phyloP scores from a whole-genome alignment of 2,888 invertebrate genomes.

The Drosophila nr. medialis region DNA sequence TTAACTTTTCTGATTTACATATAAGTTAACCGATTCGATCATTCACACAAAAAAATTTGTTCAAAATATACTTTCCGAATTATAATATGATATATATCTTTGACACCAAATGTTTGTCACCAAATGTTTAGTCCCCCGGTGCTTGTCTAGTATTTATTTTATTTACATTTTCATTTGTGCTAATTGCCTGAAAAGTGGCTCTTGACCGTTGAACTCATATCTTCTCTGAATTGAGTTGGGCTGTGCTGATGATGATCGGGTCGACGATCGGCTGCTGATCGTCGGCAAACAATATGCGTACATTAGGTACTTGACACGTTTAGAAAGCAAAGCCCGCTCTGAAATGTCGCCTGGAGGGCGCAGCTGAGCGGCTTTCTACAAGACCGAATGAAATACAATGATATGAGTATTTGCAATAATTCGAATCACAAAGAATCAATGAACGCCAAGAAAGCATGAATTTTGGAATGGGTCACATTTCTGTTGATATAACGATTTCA shows the following conservation, averaged over 20 bases:
- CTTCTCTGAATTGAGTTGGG: slow-evolving; percentile 3
- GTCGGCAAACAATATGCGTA: slow-evolving; percentile 46
- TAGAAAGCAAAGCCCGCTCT: slow-evolving; percentile 11
- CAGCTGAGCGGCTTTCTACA: background rate
- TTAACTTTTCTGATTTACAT: background rate
- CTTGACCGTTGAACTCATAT: slow-evolving; percentile 8
- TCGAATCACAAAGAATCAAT: slow-evolving; percentile 36
- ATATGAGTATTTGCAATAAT: slow-evolving; percentile 24
- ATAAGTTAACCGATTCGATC: background rate
- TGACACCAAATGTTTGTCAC: background rate
- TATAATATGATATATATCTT: background rate
- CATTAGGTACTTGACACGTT: slow-evolving; percentile 61
- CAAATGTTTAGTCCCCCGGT: background rate
- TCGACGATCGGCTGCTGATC: slow-evolving; percentile 30
- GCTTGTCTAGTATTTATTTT: background rate
- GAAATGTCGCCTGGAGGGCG: background rate
- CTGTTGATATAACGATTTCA: slow-evolving; percentile 22
- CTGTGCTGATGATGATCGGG: background rate
- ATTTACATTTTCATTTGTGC: slow-evolving; percentile 22
- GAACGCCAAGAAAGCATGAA: slow-evolving; percentile 57
- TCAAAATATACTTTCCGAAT: background rate
- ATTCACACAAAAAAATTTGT: background rate
- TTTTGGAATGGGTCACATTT: background rate
- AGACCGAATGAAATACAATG: background rate
- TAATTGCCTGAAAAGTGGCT: slow-evolving; percentile 3